Evolutionary conservation across 2,113 vertebrate species (phyloP), one percentile per base, ranked within the genome.

Genomic region (Albula glossodonta): DNA sequence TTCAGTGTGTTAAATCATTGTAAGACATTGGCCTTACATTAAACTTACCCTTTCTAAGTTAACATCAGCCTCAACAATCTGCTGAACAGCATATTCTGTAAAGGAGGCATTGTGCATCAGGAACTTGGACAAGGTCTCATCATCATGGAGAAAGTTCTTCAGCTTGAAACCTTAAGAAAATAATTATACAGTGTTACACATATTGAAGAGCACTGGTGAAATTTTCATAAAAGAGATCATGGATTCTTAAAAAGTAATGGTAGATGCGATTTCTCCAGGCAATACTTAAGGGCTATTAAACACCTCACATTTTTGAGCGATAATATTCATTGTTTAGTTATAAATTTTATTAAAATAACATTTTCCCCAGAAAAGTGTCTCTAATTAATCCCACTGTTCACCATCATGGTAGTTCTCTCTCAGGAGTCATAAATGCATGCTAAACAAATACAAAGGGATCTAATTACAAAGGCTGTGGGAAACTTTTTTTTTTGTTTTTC

Each of bases 121-220:
- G 88, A 99, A 99, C 53, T 87, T 90, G 48, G 97, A 96, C 88
- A 99, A 94, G 0, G 95, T 97, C 92, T 99, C 98, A 1, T 97
- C 94, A 90, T 97, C 96, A 86, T 90, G 88, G 87, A 99, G 95
- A 91, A 99, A 99, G 93, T 99, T 95, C 89, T 93, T 96, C 90
- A 99, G 90, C 90, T 95, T 97, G 91, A 99, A 93, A 84, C 95
- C 98, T 99, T 92, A 51, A 87, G 85, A 88, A 51, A 51, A 83
- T 49, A 84, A 86, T 63, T 4, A 83, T 15, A 31, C 9, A 19
- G 48, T 7, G 31, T 74, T 84, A 53, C 0, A 74, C 1, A 3
- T 31, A 74, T 12, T 56, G 22, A 25, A 66, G 17, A 66, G 22
- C 60, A 66, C 60, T 31, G 0, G 70, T 70, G 19, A 22, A 22